Base-by-base conservation (phyloP, 1,140 invertebrate species). In the Atopsyche davidsoni region DNA sequence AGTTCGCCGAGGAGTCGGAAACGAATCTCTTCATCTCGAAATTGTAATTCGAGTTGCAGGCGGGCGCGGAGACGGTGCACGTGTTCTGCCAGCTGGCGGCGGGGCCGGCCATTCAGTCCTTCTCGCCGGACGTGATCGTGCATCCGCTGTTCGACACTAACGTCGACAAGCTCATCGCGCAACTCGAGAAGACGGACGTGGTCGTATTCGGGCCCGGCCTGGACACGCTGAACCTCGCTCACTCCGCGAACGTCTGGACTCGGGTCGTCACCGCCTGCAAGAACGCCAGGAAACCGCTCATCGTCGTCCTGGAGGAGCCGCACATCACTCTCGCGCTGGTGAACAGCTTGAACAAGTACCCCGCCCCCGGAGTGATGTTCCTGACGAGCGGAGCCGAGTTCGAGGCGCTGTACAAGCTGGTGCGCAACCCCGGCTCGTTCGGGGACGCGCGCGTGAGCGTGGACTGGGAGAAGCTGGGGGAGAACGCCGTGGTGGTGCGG, bases 321-420 rank as follows among this genome's bases (percentile, higher is more conserved):
- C 85, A 76, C 59, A 66, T 86, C 18, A 46, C 53, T 6, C 35
- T 23, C 6, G 42, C 14, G 1, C 46, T 85, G 0, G 68, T 90
- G 1, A 68, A 68, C 14, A 13, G 6, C 6, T 14, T 32, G 2
- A 16, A 24, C 1, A 50, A 55, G 4, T 55, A 46, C 23, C 53
- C 53, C 1, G 22, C 34, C 10, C 68, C 74, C 10, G 68, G 77
- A 62, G 39, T 75, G 3, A 78, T 91, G 45, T 63, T 92, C 0
- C 91, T 87, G 0, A 87, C 88, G 4, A 92, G 92, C 69, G 74
- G 75, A 3, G 76, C 82, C 21, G 88, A 91, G 64, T 88, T 89
- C 58, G 53, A 55, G 13, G 46, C 22, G 18, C 13, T 55, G 14
- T 55, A 55, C 17, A 23, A 34, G 10, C 13, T 44, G 10, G 41